Percentiles rank a stretch among this genome's conserved stretches.
Conservation (phyloP, 2,888 invertebrate genomes). For the Megamerina dolium region DNA sequence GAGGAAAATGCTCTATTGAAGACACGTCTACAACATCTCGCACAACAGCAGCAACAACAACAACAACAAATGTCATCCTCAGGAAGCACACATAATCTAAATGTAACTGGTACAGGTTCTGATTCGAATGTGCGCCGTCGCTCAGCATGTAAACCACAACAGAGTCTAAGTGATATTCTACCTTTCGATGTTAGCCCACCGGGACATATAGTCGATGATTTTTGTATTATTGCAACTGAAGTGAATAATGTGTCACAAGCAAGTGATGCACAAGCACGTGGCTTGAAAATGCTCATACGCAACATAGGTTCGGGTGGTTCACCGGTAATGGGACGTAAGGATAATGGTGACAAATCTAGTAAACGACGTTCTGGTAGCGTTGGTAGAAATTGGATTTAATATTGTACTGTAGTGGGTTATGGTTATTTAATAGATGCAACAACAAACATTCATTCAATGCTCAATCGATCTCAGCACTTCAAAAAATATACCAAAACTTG, state of each 20-base stretch:
- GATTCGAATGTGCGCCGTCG: slow-evolving; percentile 31
- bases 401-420: too few relatives aligned
- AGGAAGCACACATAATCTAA: slow-evolving; percentile 23
- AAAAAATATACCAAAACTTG: too few relatives aligned
- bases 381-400: slow-evolving; percentile 45
- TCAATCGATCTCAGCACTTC: too few relatives aligned
- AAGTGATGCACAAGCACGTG: slow-evolving; percentile 61
- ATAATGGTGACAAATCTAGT: slow-evolving; percentile 35
- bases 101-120: slow-evolving; percentile 2
- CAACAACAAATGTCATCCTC: slow-evolving; percentile 21
- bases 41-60: slow-evolving; percentile 35
- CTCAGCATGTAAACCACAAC: slow-evolving; percentile 48
- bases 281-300: slow-evolving; percentile 69
- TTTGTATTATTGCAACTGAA: slow-evolving; percentile 82
- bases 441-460: too few relatives aligned
- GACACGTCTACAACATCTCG: slow-evolving; percentile 44
- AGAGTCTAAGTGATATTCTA: slow-evolving; percentile 57
- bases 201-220: slow-evolving; percentile 81
- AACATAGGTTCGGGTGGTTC: slow-evolving; percentile 76
- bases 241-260: slow-evolving; percentile 48
- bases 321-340: slow-evolving; percentile 71
- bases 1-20: slow-evolving; percentile 74
- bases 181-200: slow-evolving; percentile 65
- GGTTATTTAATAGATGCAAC: too few relatives aligned
- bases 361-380: slow-evolving; percentile 47